Evolutionary conservation across 2,797 vertebrate species (phyloP).

Genomic region (Meda fulgida): DNA sequence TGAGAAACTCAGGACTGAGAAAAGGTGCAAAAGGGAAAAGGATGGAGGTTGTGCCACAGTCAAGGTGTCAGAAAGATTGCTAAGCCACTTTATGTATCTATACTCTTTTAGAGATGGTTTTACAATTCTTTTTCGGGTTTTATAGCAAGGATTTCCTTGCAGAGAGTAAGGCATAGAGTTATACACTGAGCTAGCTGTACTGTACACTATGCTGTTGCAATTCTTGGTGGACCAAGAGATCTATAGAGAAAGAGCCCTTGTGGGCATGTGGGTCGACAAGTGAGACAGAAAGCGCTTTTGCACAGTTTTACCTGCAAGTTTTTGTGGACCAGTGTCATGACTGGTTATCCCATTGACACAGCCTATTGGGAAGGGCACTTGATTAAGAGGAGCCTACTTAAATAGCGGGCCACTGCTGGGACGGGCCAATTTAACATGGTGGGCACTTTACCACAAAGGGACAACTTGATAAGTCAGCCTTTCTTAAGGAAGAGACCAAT

Average conservation of each 20-base stretch:
- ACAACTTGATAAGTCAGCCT: conserved; percentile 45
- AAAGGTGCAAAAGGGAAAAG: conserved; percentile 18
- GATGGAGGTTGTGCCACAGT: conserved; percentile 62
- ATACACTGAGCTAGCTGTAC: conserved; percentile 81
- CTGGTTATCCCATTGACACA: conserved; percentile 3
- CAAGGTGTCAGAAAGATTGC: conserved; percentile 63
- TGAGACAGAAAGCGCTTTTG: conserved; percentile 80
- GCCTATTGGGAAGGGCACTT: conserved; percentile 15
- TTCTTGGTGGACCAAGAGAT: conserved; percentile 32
- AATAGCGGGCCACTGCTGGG: conserved; percentile 17
- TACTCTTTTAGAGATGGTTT: conserved; percentile 68
- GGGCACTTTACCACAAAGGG: conserved; percentile 42
- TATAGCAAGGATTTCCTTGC: conserved; percentile 24
- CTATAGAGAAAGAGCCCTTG: not conserved
- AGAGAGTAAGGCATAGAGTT: conserved; percentile 58
- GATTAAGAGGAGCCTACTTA: conserved; percentile 18
- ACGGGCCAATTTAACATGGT: conserved; percentile 26
- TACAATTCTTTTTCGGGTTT: conserved; percentile 55
- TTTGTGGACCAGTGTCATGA: conserved; percentile 41
- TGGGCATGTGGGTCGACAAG: conserved; percentile 28
- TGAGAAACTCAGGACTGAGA: conserved; percentile 43
- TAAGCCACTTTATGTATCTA: conserved; percentile 71
- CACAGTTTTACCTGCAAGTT: conserved; percentile 75
- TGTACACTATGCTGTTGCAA: conserved; percentile 71
- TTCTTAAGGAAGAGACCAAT: conserved; percentile 45